Base-by-base conservation (phyloP, 1,140 invertebrate species). In the Megalopta genalis region DNA sequence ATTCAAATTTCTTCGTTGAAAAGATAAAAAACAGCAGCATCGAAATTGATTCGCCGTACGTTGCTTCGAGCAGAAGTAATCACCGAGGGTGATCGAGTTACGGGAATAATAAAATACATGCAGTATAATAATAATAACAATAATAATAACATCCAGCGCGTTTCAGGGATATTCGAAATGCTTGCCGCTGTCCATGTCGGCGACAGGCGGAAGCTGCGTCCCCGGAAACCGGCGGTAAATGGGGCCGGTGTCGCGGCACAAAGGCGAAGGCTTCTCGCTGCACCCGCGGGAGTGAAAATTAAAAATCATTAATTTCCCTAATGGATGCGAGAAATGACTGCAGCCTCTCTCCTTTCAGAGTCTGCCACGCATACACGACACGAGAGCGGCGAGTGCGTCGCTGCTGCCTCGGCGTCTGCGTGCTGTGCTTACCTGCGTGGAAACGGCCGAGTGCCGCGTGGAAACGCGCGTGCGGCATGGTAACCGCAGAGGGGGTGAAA, bases 241-340 rank as follows among this genome's bases (percentile, higher is more conserved):
- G 49, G 74, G 16, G 39, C 75, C 67, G 42, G 54, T 71, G 54
- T 74, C 49, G 42, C 49, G 37, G 1, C 39, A 42, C 37, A 79
- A 64, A 79, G 54, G 52, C 52, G 39, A 23, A 32, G 16, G 49
- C 52, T 46, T 49, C 21, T 59, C 77, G 49, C 60, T 4, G 69
- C 57, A 46, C 9, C 21, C 70, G 49, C 52, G 70, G 57, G 66
- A 73, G 78, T 52, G 69, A 88, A 86, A 84, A 76, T 79, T 83
- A 80, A 86, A 89, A 87, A 86, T 86, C 86, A 89, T 89, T 88
- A 88, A 88, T 89, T 88, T 88, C 83, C 88, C 77, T 89, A 89
- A 89, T 88, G 82, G 82, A 83, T 71, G 77, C 67, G 81, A 80
- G 84, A 85, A 86, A 80, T 84, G 73, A 88, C 70, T 84, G 63